Conservation (phyloP, 2,888 invertebrate species). For the Aproaerema taeniolella region DNA sequence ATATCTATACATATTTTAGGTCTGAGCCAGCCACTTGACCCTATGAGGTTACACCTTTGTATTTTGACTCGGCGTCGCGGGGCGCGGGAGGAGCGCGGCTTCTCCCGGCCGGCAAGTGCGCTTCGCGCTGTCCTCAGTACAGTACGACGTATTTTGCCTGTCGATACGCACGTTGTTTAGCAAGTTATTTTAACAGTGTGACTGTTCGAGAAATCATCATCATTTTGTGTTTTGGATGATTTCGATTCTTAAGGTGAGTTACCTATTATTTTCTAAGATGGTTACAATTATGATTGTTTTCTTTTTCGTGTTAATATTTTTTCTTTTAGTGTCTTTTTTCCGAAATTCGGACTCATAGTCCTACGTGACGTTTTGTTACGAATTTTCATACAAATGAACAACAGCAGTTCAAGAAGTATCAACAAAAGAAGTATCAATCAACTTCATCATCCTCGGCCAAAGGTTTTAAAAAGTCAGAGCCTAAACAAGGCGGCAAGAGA, state of each 20-base stretch:
- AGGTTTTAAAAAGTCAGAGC: not conserved
- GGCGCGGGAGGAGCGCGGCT: not conserved
- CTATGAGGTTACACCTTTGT: conserved; percentile 8
- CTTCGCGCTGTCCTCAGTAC: conserved; percentile 5
- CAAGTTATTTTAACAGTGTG: too few species aligned
- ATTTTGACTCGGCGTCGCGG: not conserved
- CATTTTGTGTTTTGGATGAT: too few species aligned
- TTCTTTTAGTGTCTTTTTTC: too few species aligned
- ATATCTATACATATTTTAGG: conserved; percentile 14
- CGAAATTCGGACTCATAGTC: too few species aligned
- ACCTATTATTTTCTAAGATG: too few species aligned
- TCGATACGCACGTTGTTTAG: too few species aligned
- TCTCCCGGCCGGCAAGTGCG: not conserved
- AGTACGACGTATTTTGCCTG: too few species aligned
- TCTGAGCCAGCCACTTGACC: conserved; percentile 11
- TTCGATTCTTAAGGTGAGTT: too few species aligned
- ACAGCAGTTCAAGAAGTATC: not conserved
- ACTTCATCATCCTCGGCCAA: not conserved
- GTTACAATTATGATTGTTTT: too few species aligned
- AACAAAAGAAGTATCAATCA: not conserved
- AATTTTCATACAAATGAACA: not conserved
- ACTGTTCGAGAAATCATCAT: too few species aligned
- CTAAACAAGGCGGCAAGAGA: conserved; percentile 1
- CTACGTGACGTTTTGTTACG: too few species aligned
- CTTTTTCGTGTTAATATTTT: too few species aligned